Evolutionary conservation across 2,113 vertebrate species (phyloP).

Genomic region (Himantopus leucocephalus): DNA sequence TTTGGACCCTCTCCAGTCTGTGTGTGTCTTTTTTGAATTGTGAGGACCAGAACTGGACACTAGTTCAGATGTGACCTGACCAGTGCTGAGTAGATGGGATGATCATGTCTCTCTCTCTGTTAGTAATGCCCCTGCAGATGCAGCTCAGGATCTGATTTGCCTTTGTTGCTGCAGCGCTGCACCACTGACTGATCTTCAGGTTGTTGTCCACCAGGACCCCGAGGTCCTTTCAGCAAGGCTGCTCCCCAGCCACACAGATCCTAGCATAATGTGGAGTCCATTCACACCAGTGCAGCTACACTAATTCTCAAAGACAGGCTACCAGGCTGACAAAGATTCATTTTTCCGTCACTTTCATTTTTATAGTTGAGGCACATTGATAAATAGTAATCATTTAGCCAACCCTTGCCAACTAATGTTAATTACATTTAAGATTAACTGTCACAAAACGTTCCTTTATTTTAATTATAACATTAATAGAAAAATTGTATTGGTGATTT

Average conservation of each 20-base stretch:
- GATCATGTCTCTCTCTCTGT: not conserved
- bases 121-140: rapidly evolving
- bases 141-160: not conserved
- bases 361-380: not conserved
- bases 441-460: not conserved
- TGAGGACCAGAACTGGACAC: not conserved
- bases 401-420: not conserved
- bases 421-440: constrained; percentile 31
- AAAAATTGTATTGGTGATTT: not conserved
- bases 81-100: too few species aligned
- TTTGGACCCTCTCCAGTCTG: not conserved
- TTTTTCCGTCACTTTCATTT: not conserved
- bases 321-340: not conserved
- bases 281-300: not conserved
- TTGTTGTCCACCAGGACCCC: not conserved
- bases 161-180: rapidly evolving
- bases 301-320: not conserved
- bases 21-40: not conserved
- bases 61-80: not conserved
- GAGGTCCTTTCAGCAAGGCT: not conserved
- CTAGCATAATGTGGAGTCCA: not conserved
- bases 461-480: constrained; percentile 22
- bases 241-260: not conserved
- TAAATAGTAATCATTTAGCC: not conserved
- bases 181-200: not conserved